A percentile compares a stretch with the other conserved stretches of the same genome.
Evolutionary conservation across 1,140 invertebrate species (phyloP).

Genomic region (Mactra quadrangularis): DNA sequence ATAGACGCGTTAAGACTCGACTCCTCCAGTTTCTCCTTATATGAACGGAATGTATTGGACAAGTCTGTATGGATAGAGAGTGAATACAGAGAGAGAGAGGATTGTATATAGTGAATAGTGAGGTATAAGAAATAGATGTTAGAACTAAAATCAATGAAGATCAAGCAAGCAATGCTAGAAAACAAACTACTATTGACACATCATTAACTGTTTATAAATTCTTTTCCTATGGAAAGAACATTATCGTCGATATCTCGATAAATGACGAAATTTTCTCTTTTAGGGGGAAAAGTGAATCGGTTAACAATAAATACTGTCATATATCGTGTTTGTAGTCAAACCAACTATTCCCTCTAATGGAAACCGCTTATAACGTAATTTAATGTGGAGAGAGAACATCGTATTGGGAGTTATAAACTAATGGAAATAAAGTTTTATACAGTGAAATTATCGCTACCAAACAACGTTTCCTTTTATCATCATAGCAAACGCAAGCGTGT

Average conservation of each 20-base stretch:
- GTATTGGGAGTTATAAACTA: no score
- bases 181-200: slow-evolving; percentile 55
- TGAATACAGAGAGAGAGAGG: no score
- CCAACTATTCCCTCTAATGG: no score
- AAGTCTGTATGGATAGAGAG: slow-evolving; percentile 13
- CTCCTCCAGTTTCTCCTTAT: no score
- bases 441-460: no score
- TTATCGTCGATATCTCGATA: slow-evolving; percentile 45
- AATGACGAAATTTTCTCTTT: slow-evolving; percentile 35
- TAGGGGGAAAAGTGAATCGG: background rate
- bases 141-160: slow-evolving; percentile 47
- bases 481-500: no score
- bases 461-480: no score
- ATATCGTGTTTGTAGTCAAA: no score
- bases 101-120: background rate
- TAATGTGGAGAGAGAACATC: no score
- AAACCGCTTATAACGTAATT: no score
- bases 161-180: slow-evolving; percentile 32
- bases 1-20: slow-evolving; percentile 8
- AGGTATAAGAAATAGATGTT: slow-evolving; percentile 17
- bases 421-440: no score
- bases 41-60: slow-evolving; percentile 26
- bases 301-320: no score
- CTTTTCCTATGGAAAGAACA: slow-evolving; percentile 46
- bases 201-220: slow-evolving; percentile 59